Percentiles rank a stretch among this genome's conserved stretches.
Evolutionary conservation across 2,797 vertebrate genomes (phyloP).

Genomic region (Sebastes vulpes): DNA sequence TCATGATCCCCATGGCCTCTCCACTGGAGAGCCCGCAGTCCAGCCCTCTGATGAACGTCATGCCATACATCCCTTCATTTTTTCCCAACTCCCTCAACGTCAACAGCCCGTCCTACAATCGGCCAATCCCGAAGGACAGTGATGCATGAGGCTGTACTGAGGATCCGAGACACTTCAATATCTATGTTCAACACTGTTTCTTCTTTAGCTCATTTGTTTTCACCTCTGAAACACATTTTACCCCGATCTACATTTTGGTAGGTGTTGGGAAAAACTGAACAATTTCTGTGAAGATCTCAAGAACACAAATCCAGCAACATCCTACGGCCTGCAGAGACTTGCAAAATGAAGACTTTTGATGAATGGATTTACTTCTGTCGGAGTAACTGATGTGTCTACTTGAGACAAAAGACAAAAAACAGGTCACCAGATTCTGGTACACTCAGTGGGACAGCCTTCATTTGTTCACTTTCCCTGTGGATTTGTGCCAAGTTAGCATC

Average conservation of each 20-base stretch:
- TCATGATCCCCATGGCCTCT: conserved; percentile 79
- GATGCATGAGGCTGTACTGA: conserved; percentile 46
- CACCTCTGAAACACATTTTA: background rate
- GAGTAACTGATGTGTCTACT: background rate
- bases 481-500: conserved; percentile 62
- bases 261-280: background rate
- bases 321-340: background rate
- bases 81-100: conserved; percentile 66
- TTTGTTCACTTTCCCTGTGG: conserved; percentile 18
- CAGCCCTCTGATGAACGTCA: conserved; percentile 79
- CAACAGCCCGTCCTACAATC: conserved; percentile 68
- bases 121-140: conserved; percentile 54
- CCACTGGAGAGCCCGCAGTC: conserved; percentile 38
- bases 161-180: background rate
- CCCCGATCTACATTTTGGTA: background rate
- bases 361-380: conserved; percentile 3
- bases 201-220: background rate
- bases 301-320: background rate
- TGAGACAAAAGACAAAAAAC: background rate
- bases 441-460: conserved; percentile 25
- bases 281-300: background rate
- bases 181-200: background rate
- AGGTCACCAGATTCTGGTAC: background rate
- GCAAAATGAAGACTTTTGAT: background rate
- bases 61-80: conserved; percentile 83